A percentile compares a stretch with the other conserved stretches of the same genome.
phyloP scores from a whole-genome alignment of 2,797 vertebrate genomes.

The Lepus townsendii region DNA sequence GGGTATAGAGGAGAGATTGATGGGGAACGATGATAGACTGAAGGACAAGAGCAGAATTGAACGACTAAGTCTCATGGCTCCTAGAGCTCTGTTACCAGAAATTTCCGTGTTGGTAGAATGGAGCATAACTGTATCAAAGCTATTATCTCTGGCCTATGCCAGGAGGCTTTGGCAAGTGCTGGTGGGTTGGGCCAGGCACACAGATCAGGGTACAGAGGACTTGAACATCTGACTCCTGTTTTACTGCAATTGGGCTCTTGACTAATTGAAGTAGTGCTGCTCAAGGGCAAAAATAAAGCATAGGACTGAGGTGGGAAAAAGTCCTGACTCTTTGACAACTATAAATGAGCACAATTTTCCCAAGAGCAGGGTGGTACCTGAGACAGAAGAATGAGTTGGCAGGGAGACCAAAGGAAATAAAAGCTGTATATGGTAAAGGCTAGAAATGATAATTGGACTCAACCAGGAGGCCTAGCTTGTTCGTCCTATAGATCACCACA shows the following conservation, averaged over 20 bases:
- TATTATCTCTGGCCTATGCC: neutral
- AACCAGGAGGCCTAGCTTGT: neutral
- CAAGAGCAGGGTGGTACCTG: neutral
- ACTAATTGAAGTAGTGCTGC: neutral
- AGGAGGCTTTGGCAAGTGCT: neutral
- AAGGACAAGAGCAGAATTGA: neutral
- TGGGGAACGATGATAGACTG: neutral
- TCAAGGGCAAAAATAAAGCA: neutral
- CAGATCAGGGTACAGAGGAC: neutral
- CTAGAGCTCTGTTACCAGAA: neutral
- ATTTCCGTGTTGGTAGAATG: neutral
- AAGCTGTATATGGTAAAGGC: neutral
- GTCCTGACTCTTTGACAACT: neutral
- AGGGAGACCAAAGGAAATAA: neutral
- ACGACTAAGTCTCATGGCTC: too few relatives aligned
- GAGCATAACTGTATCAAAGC: too few relatives aligned
- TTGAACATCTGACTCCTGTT: neutral
- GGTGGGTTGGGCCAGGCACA: neutral
- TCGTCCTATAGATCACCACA: neutral
- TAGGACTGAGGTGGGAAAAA: neutral
- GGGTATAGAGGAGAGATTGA: rapidly evolving
- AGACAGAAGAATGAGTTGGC: neutral
- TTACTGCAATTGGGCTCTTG: neutral
- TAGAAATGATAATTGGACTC: neutral
- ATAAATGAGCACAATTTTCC: neutral